phyloP scores from a whole-genome alignment of 2,113 vertebrate species.

The Puma concolor region DNA sequence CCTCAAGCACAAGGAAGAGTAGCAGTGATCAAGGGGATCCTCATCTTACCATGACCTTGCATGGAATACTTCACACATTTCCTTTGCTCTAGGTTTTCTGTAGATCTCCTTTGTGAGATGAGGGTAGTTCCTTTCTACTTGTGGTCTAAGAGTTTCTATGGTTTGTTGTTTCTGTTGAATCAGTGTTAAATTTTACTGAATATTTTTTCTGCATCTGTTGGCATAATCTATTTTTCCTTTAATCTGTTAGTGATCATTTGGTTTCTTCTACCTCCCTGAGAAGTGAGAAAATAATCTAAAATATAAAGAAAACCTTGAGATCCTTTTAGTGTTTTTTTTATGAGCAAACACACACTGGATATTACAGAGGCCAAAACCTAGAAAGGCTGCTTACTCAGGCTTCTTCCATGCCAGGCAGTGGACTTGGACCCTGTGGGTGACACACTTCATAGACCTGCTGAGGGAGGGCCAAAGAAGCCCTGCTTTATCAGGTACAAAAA shows the following conservation, averaged over 20 bases:
- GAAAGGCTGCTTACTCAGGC: background rate
- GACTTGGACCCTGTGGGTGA: too few species aligned
- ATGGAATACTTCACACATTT: background rate
- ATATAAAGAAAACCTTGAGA: background rate
- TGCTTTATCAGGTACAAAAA: background rate
- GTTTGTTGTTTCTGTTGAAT: background rate
- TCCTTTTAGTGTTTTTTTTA: background rate
- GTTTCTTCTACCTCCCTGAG: background rate
- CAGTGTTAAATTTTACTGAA: background rate
- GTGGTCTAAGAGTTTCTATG: background rate
- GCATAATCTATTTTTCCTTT: background rate
- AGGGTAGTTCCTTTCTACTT: background rate
- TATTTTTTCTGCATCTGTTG: background rate
- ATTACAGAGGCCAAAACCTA: background rate
- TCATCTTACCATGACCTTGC: background rate
- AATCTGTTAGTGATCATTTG: background rate
- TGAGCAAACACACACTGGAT: background rate
- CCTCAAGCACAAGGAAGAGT: background rate
- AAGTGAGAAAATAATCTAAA: slow-evolving; percentile 14
- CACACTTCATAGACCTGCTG: background rate
- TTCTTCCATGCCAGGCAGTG: background rate
- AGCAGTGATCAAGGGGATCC: background rate
- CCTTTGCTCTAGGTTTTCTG: background rate
- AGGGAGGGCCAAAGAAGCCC: background rate
- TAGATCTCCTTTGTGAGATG: background rate